Percentiles rank a stretch among this genome's conserved stretches.
Conservation (phyloP, 2,113 vertebrate genomes). For the Anolis sagrei region DNA sequence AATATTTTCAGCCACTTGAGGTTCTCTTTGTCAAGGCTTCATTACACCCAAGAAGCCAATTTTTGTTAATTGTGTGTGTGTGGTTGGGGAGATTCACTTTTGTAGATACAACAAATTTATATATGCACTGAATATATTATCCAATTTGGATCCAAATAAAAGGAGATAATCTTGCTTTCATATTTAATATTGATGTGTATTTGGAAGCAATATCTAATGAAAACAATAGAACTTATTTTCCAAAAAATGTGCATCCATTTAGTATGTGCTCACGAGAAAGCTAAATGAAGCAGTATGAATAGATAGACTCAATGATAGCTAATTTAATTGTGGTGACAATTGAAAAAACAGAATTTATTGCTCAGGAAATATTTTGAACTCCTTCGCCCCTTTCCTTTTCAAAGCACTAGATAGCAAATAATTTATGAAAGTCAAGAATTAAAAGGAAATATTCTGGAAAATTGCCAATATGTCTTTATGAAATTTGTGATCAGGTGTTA, state of each 20-base stretch:
- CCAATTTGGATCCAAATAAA: background rate
- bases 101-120: background rate
- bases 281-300: background rate
- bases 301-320: background rate
- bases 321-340: background rate
- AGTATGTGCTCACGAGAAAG: background rate
- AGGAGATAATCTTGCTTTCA: too few relatives aligned
- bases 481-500: conserved; percentile 2
- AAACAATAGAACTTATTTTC: background rate
- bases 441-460: background rate
- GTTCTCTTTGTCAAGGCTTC: too few relatives aligned
- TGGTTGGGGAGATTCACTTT: too few relatives aligned
- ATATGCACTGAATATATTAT: background rate
- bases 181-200: background rate
- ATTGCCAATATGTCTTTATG: background rate
- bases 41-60: too few relatives aligned
- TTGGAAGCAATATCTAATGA: background rate
- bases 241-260: background rate
- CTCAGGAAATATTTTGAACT: background rate
- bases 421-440: background rate
- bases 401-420: background rate
- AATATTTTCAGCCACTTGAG: too few relatives aligned
- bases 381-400: background rate
- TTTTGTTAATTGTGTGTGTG: too few relatives aligned
- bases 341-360: background rate